Evolutionary conservation across 2,888 invertebrate species (phyloP).

Genomic region (Amblyteles armatorius): DNA sequence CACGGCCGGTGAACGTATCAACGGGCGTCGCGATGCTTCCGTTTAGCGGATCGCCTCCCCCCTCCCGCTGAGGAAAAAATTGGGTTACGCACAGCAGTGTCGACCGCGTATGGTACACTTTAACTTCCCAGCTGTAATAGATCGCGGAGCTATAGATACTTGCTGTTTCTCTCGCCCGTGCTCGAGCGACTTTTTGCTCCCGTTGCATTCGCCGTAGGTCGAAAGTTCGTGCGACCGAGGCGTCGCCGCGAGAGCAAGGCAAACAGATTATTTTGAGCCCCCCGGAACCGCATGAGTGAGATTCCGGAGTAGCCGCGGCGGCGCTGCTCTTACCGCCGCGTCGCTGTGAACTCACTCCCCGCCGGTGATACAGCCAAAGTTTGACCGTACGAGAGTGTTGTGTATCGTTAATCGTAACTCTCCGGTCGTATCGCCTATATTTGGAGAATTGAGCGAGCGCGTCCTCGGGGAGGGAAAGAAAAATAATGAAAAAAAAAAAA

Average conservation of each 20-base stretch:
- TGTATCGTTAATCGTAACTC: constrained; percentile 29
- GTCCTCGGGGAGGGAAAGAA: constrained; percentile 63
- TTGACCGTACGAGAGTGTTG: constrained; percentile 49
- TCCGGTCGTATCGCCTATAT: constrained; percentile 53
- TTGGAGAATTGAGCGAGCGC: constrained; percentile 54
- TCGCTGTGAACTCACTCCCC: background rate
- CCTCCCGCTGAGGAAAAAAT: background rate
- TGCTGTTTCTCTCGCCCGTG: constrained; percentile 26
- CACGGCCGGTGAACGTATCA: constrained; percentile 8
- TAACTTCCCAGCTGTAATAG: constrained; percentile 38
- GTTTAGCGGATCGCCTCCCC: background rate
- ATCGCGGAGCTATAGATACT: constrained; percentile 41
- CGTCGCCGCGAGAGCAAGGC: constrained; percentile 46
- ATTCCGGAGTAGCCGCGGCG: constrained; percentile 72
- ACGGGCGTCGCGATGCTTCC: background rate
- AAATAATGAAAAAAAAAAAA: constrained; percentile 9
- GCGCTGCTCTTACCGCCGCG: constrained; percentile 31
- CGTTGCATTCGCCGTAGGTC: constrained; percentile 81
- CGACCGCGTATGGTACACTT: constrained; percentile 35
- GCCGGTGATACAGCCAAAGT: constrained; percentile 44
- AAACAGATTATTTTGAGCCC: constrained; percentile 80
- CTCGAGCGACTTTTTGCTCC: constrained; percentile 73
- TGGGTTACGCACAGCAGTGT: background rate
- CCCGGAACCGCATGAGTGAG: constrained; percentile 79
- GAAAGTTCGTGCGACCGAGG: constrained; percentile 81